phyloP scores from a whole-genome alignment of 2,113 vertebrate species.

The Tamias sibiricus region DNA sequence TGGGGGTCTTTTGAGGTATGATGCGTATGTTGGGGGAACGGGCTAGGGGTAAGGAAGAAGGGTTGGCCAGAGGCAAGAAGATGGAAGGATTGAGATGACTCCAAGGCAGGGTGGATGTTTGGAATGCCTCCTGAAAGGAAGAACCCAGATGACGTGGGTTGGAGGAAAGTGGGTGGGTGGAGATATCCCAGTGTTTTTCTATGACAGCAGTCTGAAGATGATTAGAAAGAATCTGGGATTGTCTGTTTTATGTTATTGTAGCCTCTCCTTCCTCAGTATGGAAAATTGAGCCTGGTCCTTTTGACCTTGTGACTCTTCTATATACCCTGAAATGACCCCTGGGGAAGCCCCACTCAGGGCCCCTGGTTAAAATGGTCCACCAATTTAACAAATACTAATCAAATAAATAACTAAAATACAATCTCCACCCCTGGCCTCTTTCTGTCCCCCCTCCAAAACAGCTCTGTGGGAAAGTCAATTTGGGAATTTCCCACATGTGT shows the following conservation, averaged over 20 bases:
- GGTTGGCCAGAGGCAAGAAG: neutral
- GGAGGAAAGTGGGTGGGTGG: neutral
- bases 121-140: neutral
- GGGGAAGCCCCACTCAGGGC: slow-evolving; percentile 69
- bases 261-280: slow-evolving; percentile 11
- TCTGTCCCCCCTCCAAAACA: slow-evolving; percentile 73
- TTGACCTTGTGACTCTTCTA: slow-evolving; percentile 47
- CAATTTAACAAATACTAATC: slow-evolving; percentile 70
- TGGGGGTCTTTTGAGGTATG: neutral
- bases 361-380: slow-evolving; percentile 62
- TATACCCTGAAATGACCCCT: slow-evolving; percentile 65
- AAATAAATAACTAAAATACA: slow-evolving; percentile 80
- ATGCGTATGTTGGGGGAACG: no score
- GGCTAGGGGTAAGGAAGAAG: neutral
- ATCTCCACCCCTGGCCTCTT: slow-evolving; percentile 63
- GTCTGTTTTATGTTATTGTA: slow-evolving; percentile 44
- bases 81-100: neutral
- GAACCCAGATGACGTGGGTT: neutral
- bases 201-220: slow-evolving; percentile 11
- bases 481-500: slow-evolving; percentile 82
- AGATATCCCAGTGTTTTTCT: slow-evolving; percentile 19
- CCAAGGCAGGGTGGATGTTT: neutral
- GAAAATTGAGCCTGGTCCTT: slow-evolving; percentile 62
- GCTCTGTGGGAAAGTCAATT: slow-evolving; percentile 81
- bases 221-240: slow-evolving; percentile 41